A percentile compares a stretch with the other conserved stretches of the same genome.
phyloP scores from a whole-genome alignment of 23 tunicate genomes.

The Trididemnum miniatum region DNA sequence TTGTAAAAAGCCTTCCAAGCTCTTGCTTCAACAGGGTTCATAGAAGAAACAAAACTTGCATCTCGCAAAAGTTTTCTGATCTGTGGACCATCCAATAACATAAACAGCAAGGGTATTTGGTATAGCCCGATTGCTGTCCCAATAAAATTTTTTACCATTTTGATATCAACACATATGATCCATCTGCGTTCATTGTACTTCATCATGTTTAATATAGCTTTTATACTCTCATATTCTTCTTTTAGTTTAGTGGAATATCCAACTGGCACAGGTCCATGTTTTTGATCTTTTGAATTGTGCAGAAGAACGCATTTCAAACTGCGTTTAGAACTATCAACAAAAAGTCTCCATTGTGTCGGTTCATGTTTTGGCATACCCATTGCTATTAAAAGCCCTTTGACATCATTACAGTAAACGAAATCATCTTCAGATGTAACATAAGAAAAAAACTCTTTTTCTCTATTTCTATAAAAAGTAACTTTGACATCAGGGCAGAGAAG shows the following conservation, averaged over 20 bases:
- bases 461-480: conserved; percentile 24
- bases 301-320: conserved; percentile 16
- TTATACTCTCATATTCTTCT: conserved; percentile 9
- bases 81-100: conserved; percentile 12
- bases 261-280: neutral
- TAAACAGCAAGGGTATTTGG: conserved; percentile 15
- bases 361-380: neutral
- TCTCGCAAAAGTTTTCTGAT: conserved; percentile 4
- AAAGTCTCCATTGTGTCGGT: neutral
- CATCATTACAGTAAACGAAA: conserved; percentile 9
- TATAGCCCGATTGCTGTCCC: conserved; percentile 4
- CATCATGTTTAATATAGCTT: neutral
- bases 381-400: neutral
- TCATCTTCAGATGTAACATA: conserved; percentile 6
- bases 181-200: neutral
- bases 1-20: conserved; percentile 14
- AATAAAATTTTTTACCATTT: neutral
- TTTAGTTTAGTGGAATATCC: conserved; percentile 1
- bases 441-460: neutral
- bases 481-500: neutral
- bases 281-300: neutral
- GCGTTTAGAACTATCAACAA: neutral
- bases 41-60: neutral
- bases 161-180: conserved; percentile 6
- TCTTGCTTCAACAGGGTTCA: conserved; percentile 3